These are phyloP conservation scores for Panthera uncia DNA, from an alignment of 2,113 vertebrate species.

Conservation along the genomic window DNA sequence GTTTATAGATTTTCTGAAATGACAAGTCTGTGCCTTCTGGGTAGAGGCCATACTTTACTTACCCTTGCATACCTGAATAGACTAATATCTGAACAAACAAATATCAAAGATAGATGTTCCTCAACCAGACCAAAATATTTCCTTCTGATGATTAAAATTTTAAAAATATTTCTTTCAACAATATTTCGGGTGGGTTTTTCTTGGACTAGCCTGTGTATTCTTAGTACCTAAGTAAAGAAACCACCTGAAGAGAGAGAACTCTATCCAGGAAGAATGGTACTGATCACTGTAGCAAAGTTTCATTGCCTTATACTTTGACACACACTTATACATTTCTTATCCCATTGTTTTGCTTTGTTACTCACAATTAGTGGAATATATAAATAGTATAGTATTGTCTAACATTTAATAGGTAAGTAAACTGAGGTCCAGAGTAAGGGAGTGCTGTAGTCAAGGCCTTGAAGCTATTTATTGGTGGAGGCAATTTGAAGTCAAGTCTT, in stretches of 20 bases:
- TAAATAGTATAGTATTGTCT: neutral
- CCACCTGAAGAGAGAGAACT: neutral
- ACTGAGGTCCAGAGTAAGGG: neutral
- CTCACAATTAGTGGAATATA: neutral
- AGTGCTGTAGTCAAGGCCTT: neutral
- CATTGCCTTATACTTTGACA: neutral
- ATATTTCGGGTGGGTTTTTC: neutral
- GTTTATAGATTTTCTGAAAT: neutral
- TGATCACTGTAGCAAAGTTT: neutral
- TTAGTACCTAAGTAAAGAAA: slow-evolving; percentile 23
- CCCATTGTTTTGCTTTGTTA: neutral
- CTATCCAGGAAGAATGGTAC: neutral
- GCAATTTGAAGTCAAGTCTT: neutral
- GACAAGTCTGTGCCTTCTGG: neutral
- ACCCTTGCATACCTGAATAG: neutral
- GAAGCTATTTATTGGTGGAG: neutral
- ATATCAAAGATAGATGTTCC: neutral
- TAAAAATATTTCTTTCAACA: neutral
- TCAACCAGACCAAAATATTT: neutral
- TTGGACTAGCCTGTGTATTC: neutral
- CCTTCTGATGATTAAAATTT: neutral
- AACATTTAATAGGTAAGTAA: neutral
- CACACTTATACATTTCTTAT: neutral
- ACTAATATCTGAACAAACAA: neutral
- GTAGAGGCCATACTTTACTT: neutral